Evolutionary conservation across 2,888 invertebrate genomes (phyloP), one percentile per base, ranked within the genome.

Genomic region (Agriopis leucophaearia): DNA sequence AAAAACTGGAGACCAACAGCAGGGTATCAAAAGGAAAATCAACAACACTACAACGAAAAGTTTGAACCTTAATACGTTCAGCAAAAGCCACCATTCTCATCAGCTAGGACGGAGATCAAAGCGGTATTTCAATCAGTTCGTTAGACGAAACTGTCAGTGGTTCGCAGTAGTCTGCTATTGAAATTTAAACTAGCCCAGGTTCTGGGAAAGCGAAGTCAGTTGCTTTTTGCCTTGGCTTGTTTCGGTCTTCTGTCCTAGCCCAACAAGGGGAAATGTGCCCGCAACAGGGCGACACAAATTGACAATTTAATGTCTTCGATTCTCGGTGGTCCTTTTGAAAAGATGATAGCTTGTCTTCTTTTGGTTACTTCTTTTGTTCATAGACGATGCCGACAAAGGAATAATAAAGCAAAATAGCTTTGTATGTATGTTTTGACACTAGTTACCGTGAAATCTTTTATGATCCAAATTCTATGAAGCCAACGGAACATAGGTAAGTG

Each of bases 161-260:
- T 89, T 90, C 90, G 88, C 88, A 85, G 91, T 91, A 91, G 84
- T 84, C 85, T 79, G 82, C 89, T 85, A 90, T 92, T 91, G 92
- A 93, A 92, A 92, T 92, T 91, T 89, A 90, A 93, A 92, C 91
- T 90, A 91, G 88, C 80, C 70, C 74, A 70, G 74, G 77, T 93
- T 92, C 92, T 86, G 81, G 81, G 92, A 92, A 92, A 81, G 77
- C 80, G 64, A 70, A 72, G 77, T 74, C 66, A 64, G 70, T 71
- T 70, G 62, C 68, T 85, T 83, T 87, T 86, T 86, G 76, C 78
- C 79, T 81, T 76, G 75, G 81, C 81, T 83, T 81, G 76, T 79
- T 79, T 76, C 74, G 76, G 38, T 67, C 54, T 68, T 64, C 61
- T 70, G 85, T 74, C 88, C 89, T 89, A 89, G 84, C 84, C 82